A percentile compares a stretch with the other conserved stretches of the same genome.
Conservation (phyloP, 2,797 vertebrate species). For the Hemibagrus guttatus region DNA sequence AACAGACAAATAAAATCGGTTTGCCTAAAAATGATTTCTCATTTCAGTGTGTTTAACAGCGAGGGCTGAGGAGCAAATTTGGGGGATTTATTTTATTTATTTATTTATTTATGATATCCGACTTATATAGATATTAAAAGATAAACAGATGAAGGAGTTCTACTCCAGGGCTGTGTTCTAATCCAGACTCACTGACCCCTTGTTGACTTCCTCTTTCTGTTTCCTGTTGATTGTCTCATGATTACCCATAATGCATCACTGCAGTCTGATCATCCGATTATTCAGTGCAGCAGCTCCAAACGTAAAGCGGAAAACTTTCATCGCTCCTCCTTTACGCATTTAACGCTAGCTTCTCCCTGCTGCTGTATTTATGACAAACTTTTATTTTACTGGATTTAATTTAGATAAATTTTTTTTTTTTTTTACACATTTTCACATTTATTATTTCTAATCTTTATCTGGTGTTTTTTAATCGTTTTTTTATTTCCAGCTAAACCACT, state of each 20-base stretch:
- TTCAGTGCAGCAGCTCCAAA: not conserved
- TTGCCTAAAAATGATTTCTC: not conserved
- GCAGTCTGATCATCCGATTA: not conserved
- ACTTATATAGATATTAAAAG: not conserved
- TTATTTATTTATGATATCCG: not conserved
- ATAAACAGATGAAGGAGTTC: not conserved
- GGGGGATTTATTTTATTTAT: not conserved
- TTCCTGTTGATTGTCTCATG: slow-evolving; percentile 17
- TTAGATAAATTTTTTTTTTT: too few relatives aligned
- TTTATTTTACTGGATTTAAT: not conserved
- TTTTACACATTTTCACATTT: too few relatives aligned
- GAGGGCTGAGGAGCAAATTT: too few relatives aligned
- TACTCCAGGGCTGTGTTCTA: not conserved
- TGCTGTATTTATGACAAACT: not conserved
- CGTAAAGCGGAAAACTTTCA: too few relatives aligned
- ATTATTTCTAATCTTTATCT: too few relatives aligned
- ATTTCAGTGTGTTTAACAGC: not conserved
- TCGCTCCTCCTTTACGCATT: not conserved
- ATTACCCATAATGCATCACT: slow-evolving; percentile 6
- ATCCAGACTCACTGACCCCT: not conserved
- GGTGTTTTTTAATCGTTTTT: too few relatives aligned
- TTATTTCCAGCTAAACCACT: not conserved
- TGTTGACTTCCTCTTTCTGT: slow-evolving; percentile 3
- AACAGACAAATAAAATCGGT: not conserved
- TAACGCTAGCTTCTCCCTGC: not conserved